phyloP scores from a whole-genome alignment of 35 echinoderm and acorn worm genomes.

The Patiria miniata region DNA sequence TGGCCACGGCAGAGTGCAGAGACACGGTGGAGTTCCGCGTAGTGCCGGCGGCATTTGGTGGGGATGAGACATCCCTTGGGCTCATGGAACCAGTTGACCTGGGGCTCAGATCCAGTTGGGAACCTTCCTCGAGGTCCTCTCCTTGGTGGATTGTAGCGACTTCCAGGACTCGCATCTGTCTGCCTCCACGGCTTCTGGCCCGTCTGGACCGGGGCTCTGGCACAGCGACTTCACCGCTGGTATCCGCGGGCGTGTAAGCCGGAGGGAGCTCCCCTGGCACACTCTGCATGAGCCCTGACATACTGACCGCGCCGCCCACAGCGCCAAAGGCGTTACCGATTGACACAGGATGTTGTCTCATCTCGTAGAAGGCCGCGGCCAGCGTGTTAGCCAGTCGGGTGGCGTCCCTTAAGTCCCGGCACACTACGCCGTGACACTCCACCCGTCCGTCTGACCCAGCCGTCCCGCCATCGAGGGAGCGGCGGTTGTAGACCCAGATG shows the following conservation, averaged over 20 bases:
- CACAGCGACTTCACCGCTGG: neutral
- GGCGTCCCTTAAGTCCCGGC: neutral
- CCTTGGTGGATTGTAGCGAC: neutral
- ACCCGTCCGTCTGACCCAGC: neutral
- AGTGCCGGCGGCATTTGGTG: neutral
- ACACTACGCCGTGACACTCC: constrained; percentile 12
- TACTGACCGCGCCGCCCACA: neutral
- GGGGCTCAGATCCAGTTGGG: neutral
- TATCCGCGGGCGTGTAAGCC: neutral
- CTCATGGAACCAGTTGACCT: neutral
- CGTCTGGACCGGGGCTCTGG: neutral
- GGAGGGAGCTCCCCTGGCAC: neutral
- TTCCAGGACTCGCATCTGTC: neutral
- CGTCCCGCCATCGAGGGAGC: neutral
- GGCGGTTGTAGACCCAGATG: constrained; percentile 18
- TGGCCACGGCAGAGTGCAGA: neutral
- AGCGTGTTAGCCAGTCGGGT: constrained; percentile 4
- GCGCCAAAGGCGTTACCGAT: constrained; percentile 1
- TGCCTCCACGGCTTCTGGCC: neutral
- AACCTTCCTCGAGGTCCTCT: neutral
- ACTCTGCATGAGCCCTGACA: neutral
- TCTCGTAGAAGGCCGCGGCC: neutral
- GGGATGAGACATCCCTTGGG: neutral
- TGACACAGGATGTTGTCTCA: neutral
- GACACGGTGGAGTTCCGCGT: neutral